Evolutionary conservation across 2,888 invertebrate species (phyloP), one percentile per base, ranked within the genome.

Genomic region (Cotesia congregata): DNA sequence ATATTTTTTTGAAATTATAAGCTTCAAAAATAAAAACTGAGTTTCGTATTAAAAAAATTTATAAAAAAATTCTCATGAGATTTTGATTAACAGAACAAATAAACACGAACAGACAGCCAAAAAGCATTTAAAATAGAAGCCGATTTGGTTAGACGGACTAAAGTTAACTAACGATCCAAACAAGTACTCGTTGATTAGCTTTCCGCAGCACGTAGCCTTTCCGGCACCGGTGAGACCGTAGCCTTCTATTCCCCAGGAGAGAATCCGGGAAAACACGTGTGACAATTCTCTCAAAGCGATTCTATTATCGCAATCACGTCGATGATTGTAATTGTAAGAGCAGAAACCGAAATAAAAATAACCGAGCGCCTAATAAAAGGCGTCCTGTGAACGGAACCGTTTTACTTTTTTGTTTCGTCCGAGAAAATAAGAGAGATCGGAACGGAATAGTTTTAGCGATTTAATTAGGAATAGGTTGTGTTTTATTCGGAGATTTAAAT

Each of bases 261-360:
- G 30, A 74, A 15, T 67, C 59, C 20, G 15, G 61, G 40, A 74
- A 68, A 74, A 74, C 61, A 74, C 68, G 60, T 67, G 60, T 61
- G 68, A 68, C 38, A 12, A 68, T 61, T 61, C 60, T 67, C 61
- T 30, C 50, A 60, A 68, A 74, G 60, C 60, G 39, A 38, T 61
- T 68, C 74, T 41, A 74, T 74, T 74, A 67, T 68, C 40, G 74
- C 68, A 74, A 74, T 74, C 68, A 68, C 68, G 30, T 74, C 74
- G 68, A 68, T 74, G 68, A 68, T 74, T 74, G 68, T 74, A 61
- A 67, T 74, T 17, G 61, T 17, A 50, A 15, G 39, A 39, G 67
- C 38, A 62, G 17, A 38, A 60, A 15, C 12, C 38, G 68, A 68
- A 40, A 17, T 59, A 39, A 50, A 67, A 12, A n/a, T 17, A 30